These are phyloP conservation scores for Eptesicus fuscus DNA, from an alignment of 2,113 vertebrate genomes.

Conservation along the genomic window DNA sequence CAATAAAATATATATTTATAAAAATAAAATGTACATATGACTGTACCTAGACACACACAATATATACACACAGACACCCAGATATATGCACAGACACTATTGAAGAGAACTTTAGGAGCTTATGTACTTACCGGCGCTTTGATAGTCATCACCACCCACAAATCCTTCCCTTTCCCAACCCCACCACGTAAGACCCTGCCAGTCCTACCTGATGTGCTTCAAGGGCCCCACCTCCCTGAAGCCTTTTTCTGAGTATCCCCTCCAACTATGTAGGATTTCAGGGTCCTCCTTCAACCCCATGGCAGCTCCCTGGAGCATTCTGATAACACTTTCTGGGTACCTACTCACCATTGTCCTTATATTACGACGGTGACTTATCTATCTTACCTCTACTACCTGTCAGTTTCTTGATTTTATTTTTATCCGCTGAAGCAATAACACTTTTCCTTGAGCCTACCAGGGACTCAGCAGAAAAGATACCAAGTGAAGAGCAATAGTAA, in stretches of 20 bases:
- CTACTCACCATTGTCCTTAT: not conserved
- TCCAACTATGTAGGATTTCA: not conserved
- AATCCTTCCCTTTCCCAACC: not conserved
- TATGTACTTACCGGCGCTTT: not conserved
- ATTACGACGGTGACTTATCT: not conserved
- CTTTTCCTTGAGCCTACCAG: not conserved
- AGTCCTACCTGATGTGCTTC: not conserved
- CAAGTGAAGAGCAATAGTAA: not conserved
- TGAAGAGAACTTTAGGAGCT: not conserved
- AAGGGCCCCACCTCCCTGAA: not conserved
- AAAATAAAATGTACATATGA: not conserved
- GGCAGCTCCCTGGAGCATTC: not conserved
- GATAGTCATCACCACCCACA: not conserved
- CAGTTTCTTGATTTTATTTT: conserved; percentile 6
- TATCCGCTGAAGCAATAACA: not conserved
- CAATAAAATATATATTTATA: too few species aligned
- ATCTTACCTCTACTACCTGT: not conserved
- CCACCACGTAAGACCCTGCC: not conserved
- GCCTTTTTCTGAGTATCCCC: not conserved
- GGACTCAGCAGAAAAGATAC: not conserved
- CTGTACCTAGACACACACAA: not conserved
- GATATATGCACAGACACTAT: not conserved
- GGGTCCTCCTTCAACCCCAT: not conserved
- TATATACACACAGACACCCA: not conserved
- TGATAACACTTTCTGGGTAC: not conserved